Evolutionary conservation across 2,888 invertebrate genomes (phyloP), one percentile per base, ranked within the genome.

Genomic region (Mylabris sibirica): DNA sequence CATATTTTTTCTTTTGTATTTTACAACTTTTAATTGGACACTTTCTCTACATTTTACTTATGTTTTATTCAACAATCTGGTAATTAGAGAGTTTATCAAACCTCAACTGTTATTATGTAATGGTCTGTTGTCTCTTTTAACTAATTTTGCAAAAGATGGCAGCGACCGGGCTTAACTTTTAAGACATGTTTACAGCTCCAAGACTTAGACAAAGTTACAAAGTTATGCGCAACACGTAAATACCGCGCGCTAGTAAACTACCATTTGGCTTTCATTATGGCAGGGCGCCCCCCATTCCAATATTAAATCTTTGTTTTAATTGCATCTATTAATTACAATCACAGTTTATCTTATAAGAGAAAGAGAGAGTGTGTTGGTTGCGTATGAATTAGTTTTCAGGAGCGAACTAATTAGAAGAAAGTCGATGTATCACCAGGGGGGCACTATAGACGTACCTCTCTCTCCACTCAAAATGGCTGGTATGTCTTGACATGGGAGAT

Each of bases 141-240:
- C 79, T 80, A 80, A 81, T 81, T 81, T 80, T 74, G 71, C 77
- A 75, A 79, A 83, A 83, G 83, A 82, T 80, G 83, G 79, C 75
- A 81, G 79, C 70, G 24, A 24, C 57, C 57, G 77, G 82, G 84
- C 84, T 84, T 84, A 83, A 83, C 80, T 80, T 30, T 77, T 77
- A 75, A 78, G 85, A 83, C 84, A 84, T 84, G 81, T 85, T 85
- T 85, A 85, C 82, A 80, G 80, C 82, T 77, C 75, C 76, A 78
- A 81, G 83, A 81, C 83, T 85, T 84, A 85, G 83, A 83, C 80
- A 83, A 84, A 84, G 81, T 84, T 84, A 82, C 78, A 81, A 84
- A 84, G 82, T 84, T 84, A 85, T 85, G 84, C 85, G 81, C 83
- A 83, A 84, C 84, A 85, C 85, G 85, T 85, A 84, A 85, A 84